Base-by-base conservation (phyloP, 1,140 invertebrate species). In the Lerema accius region DNA sequence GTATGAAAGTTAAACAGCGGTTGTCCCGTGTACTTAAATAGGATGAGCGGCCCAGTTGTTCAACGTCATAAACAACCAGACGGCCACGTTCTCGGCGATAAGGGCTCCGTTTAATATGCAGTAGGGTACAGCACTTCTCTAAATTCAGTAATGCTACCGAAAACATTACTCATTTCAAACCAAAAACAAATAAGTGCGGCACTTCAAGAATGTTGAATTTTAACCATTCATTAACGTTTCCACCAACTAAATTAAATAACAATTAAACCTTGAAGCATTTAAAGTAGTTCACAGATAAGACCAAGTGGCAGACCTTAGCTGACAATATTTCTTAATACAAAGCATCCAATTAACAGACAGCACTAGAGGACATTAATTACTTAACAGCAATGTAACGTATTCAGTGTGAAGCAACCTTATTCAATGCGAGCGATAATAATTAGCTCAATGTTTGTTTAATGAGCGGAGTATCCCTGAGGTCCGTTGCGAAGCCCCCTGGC, bases 1-100 rank as follows among this genome's bases (percentile, higher is more conserved):
- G 13, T 13, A 32, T 50, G 48, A 50, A 50, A 50, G 26, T 50
- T 3, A 35, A 50, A 50, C 26, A 50, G 48, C 28, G 7, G 7
- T 37, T n/a, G 40, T 9, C 19, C 46, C 13, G 17, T 48, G 45
- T 48, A 26, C 23, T 10, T 23, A 53, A 17, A 51, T 63, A 23
- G 19, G 45, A 59, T 23, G 17, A 37, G 42, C 35, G 35, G 35
- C 11, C 35, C 10, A 11, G 16, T 51, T 53, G 11, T 10, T 0
- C 6, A 0, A 23, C 5, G 35, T 37, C 2, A 32, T 7, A 32
- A 1, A 32, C 28, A 37, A 37, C 10, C n/a, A 37, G 10, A 37
- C 10, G 35, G 11, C 1, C 35, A 37, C 35, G 10, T 37, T 7
- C n/a, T 1, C 35, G 35, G 35, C 35, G 35, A 37, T 37, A 37